Percentiles rank a stretch among this genome's conserved stretches.
Conservation (phyloP, 1,140 invertebrate species). For the Drosophila navojoa region DNA sequence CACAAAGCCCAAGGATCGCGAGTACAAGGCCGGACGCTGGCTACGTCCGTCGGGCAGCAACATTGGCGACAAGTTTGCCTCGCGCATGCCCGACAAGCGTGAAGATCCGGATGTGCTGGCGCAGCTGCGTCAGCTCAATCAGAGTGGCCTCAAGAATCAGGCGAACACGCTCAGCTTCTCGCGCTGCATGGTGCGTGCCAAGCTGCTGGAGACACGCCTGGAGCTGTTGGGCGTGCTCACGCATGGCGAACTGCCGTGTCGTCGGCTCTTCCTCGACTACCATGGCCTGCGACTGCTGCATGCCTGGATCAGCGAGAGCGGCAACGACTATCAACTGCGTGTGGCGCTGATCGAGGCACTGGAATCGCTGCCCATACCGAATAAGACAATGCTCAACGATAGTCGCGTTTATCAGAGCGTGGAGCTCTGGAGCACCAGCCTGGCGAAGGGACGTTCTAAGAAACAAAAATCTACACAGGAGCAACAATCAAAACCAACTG, state of each 20-base stretch:
- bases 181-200: constrained; percentile 95
- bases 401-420: constrained; percentile 94
- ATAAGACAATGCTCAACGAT: constrained; percentile 96
- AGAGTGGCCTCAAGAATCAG: constrained; percentile 93
- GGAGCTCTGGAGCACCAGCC: constrained; percentile 89
- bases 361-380: constrained; percentile 93
- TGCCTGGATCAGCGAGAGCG: constrained; percentile 92
- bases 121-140: constrained; percentile 89
- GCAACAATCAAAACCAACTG: constrained; percentile 55
- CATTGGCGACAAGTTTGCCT: constrained; percentile 4
- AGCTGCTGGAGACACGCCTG: constrained; percentile 89
- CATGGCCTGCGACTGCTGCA: constrained; percentile 95
- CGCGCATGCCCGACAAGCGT: constrained; percentile 42
- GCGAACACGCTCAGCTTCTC: constrained; percentile 94
- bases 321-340: constrained; percentile 86
- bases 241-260: constrained; percentile 90
- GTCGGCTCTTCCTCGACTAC: constrained; percentile 96
- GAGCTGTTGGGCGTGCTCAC: constrained; percentile 89
- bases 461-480: constrained; percentile 54
- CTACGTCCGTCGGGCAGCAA: constrained; percentile 34
- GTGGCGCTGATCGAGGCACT: constrained; percentile 91
- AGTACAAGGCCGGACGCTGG: constrained; percentile 70
- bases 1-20: constrained; percentile 61
- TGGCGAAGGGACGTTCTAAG: constrained; percentile 11
- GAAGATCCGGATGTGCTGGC: constrained; percentile 88